Conservation (phyloP, 2,113 vertebrate genomes). For the Stercorarius parasiticus region DNA sequence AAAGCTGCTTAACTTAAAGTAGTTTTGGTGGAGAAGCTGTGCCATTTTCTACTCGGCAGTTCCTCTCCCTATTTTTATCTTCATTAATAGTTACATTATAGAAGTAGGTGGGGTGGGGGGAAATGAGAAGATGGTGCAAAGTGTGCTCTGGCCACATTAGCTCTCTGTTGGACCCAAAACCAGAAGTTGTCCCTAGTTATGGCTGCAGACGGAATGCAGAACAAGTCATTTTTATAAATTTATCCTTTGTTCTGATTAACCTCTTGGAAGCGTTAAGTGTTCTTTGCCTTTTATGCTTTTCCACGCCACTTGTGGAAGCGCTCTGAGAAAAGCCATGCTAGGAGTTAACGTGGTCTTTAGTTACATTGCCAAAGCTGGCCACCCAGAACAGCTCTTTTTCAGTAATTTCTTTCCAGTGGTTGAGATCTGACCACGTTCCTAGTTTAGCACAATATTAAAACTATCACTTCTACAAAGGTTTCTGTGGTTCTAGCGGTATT, state of each 20-base stretch:
- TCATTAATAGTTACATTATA: neutral
- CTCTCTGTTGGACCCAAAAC: neutral
- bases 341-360: neutral
- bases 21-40: neutral
- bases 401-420: neutral
- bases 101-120: neutral
- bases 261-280: neutral
- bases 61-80: neutral
- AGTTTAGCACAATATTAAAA: neutral
- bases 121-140: neutral
- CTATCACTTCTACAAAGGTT: neutral
- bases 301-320: neutral
- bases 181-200: neutral
- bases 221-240: neutral
- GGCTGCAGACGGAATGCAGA: neutral
- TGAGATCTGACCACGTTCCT: neutral
- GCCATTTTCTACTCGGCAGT: neutral
- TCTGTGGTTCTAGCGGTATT: neutral
- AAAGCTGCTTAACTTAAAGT: neutral
- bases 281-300: neutral
- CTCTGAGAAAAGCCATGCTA: neutral
- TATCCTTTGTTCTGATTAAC: neutral
- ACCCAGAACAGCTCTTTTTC: neutral
- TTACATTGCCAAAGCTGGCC: neutral
- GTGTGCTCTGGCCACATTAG: rapidly evolving